Evolutionary conservation across 2,888 invertebrate genomes (phyloP).

Genomic region (Zaprionus lineosus): DNA sequence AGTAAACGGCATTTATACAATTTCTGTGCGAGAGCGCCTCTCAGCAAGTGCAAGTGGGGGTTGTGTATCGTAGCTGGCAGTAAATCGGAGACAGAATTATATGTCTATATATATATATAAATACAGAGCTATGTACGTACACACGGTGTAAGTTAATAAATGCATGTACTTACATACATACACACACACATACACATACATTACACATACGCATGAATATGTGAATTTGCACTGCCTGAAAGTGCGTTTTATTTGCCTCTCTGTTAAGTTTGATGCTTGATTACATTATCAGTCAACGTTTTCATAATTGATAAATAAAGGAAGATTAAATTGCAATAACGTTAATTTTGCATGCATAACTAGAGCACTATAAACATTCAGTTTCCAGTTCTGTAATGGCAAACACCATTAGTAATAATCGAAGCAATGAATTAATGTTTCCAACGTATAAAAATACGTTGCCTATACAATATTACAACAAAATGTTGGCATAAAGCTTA

Average conservation of each 20-base stretch:
- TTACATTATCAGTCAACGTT: slow-evolving; percentile 42
- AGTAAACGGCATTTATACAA: slow-evolving; percentile 51
- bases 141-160: slow-evolving; percentile 1
- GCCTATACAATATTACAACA: no score
- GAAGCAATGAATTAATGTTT: no score
- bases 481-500: no score
- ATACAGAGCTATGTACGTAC: not conserved
- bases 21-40: slow-evolving; percentile 41
- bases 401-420: no score
- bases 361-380: no score
- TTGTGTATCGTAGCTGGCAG: slow-evolving; percentile 33
- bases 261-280: slow-evolving; percentile 20
- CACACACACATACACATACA: not conserved
- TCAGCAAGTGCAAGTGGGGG: slow-evolving; percentile 35
- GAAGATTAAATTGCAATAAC: slow-evolving; percentile 18
- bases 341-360: not conserved
- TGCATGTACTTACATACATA: not conserved
- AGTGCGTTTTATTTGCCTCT: slow-evolving; percentile 9
- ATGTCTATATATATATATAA: not conserved
- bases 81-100: slow-evolving; percentile 37
- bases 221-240: slow-evolving; percentile 18
- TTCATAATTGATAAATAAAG: slow-evolving; percentile 31
- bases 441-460: no score
- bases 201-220: not conserved
- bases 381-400: no score